phyloP scores from a whole-genome alignment of 1,140 invertebrate species.

The Caenorhabditis remanei region DNA sequence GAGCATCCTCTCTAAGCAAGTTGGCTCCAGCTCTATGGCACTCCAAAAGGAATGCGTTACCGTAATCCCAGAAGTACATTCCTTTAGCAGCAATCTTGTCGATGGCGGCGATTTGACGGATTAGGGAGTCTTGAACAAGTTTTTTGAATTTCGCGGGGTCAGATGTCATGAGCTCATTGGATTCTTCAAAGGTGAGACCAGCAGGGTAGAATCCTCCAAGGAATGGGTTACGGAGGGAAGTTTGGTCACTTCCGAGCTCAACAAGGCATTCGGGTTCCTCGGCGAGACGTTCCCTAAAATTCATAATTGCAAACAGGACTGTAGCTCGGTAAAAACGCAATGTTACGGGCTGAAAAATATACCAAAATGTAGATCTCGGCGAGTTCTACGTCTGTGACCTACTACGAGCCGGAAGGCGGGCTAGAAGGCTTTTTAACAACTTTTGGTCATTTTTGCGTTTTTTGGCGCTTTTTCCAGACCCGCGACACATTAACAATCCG shows the following conservation, averaged over 20 bases:
- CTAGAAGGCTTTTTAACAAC: too few relatives aligned
- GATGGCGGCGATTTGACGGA: slow-evolving; percentile 82
- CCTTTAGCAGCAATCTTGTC: slow-evolving; percentile 81
- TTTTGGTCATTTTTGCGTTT: too few relatives aligned
- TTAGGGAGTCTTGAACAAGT: slow-evolving; percentile 81
- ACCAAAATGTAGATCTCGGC: too few relatives aligned
- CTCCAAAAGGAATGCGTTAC: slow-evolving; percentile 84
- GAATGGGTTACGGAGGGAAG: slow-evolving; percentile 83
- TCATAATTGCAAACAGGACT: too few relatives aligned
- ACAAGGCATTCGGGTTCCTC: slow-evolving; percentile 82
- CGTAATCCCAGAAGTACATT: slow-evolving; percentile 84
- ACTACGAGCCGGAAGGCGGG: too few relatives aligned
- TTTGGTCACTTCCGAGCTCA: slow-evolving; percentile 84
- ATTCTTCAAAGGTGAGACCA: slow-evolving; percentile 80
- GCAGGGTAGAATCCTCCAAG: slow-evolving; percentile 80
- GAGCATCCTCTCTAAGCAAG: slow-evolving; percentile 74
- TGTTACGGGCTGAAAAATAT: too few relatives aligned
- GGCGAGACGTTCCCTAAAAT: slow-evolving; percentile 81
- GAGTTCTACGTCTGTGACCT: too few relatives aligned
- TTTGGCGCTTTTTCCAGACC: too few relatives aligned
- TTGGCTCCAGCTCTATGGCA: slow-evolving; percentile 81
- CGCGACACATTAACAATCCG: too few relatives aligned
- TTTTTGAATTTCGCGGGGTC: slow-evolving; percentile 81
- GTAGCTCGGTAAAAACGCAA: too few relatives aligned
- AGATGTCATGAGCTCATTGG: slow-evolving; percentile 80